A percentile compares a stretch with the other conserved stretches of the same genome.
phyloP scores from a whole-genome alignment of 2,113 vertebrate genomes.

The Diadophis punctatus region DNA sequence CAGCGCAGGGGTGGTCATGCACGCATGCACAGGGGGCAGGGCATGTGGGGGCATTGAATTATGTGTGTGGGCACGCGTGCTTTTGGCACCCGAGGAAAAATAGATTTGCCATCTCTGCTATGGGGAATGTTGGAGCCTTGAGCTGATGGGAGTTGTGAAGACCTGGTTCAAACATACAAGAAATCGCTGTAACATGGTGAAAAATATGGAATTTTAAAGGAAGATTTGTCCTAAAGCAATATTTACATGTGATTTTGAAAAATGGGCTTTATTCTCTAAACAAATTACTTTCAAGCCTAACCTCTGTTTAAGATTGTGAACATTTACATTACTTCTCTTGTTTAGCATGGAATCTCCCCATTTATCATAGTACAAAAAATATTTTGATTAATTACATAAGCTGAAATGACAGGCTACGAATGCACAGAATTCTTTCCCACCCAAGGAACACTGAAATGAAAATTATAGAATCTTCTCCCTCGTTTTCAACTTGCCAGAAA shows the following conservation, averaged over 20 bases:
- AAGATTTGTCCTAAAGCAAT: background rate
- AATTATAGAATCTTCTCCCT: background rate
- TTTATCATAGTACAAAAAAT: conserved; percentile 1
- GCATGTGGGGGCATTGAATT: no score
- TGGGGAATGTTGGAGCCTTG: background rate
- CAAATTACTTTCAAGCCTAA: background rate
- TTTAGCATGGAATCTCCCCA: background rate
- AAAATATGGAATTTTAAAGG: background rate
- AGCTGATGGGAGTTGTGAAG: background rate
- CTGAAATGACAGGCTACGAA: background rate
- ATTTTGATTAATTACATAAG: conserved; percentile 1
- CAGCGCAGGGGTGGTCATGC: no score
- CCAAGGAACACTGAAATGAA: background rate
- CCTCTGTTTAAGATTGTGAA: conserved; percentile 6
- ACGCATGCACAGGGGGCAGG: no score
- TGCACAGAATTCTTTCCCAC: background rate
- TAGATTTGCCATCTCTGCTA: background rate
- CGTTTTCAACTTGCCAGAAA: background rate
- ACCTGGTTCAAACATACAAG: background rate
- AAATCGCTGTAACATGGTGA: background rate
- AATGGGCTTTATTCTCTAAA: background rate
- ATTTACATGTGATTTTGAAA: conserved; percentile 19
- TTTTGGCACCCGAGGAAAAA: no score
- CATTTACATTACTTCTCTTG: conserved; percentile 1
- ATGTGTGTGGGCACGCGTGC: no score